phyloP scores from a whole-genome alignment of 1,140 invertebrate species.

The Lordiphosa stackelbergi region DNA sequence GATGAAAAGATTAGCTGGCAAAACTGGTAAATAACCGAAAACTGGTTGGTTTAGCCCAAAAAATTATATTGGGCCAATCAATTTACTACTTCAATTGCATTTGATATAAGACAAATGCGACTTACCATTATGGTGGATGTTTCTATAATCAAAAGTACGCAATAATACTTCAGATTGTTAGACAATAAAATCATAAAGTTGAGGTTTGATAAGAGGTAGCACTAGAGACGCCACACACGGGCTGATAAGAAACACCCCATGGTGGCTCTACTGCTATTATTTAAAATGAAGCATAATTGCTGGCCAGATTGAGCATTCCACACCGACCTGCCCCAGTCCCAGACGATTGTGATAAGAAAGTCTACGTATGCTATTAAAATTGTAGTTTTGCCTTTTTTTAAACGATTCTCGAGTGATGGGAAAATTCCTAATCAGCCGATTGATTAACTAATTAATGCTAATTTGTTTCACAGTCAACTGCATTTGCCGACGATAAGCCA shows the following conservation, averaged over 20 bases:
- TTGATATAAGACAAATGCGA: neutral
- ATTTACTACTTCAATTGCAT: neutral
- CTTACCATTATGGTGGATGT: neutral
- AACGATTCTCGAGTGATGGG: conserved; percentile 5
- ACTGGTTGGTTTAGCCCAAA: conserved; percentile 40
- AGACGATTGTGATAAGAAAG: neutral
- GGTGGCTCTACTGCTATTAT: neutral
- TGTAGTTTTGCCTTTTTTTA: neutral
- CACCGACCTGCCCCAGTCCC: neutral
- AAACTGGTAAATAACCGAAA: conserved; percentile 39
- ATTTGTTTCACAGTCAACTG: conserved; percentile 19
- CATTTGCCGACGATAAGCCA: conserved; percentile 24
- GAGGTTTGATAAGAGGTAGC: conserved; percentile 2
- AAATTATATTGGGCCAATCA: conserved; percentile 1
- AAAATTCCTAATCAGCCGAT: conserved; percentile 18
- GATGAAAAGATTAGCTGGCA: no score
- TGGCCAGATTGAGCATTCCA: conserved; percentile 2
- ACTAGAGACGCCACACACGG: neutral
- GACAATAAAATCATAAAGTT: conserved; percentile 11
- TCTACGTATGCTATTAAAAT: conserved; percentile 1
- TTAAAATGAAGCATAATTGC: conserved; percentile 9
- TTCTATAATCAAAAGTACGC: neutral
- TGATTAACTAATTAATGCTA: conserved; percentile 35
- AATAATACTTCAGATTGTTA: neutral
- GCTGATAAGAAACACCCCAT: conserved; percentile 6